Conservation (phyloP, 2,888 invertebrate species). For the Diaperis boleti region DNA sequence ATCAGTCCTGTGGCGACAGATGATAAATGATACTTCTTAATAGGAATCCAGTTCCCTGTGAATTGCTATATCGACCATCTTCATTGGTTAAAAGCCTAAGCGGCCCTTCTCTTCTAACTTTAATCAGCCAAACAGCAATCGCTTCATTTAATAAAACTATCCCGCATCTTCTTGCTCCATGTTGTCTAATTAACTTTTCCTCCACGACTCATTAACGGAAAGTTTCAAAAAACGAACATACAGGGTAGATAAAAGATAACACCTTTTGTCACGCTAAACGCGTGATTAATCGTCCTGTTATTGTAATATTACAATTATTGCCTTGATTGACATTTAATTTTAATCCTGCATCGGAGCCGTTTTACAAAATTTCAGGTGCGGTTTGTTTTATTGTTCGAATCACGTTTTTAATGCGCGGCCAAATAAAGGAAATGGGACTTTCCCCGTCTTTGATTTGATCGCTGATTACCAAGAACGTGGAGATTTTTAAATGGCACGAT, state of each 20-base stretch:
- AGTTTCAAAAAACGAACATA: constrained; percentile 30
- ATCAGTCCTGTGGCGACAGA: constrained; percentile 62
- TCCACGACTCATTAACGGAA: constrained; percentile 28
- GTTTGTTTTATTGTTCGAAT: constrained; percentile 22
- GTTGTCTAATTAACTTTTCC: constrained; percentile 34
- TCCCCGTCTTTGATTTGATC: background rate
- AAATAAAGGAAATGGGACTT: constrained; percentile 8
- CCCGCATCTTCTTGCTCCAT: constrained; percentile 36
- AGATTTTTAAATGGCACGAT: background rate
- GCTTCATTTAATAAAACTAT: constrained; percentile 45
- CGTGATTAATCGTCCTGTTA: constrained; percentile 43
- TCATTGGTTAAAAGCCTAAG: constrained; percentile 61
- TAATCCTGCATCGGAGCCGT: constrained; percentile 32
- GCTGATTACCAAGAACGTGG: background rate
- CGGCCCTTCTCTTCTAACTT: constrained; percentile 56
- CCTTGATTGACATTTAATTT: constrained; percentile 43
- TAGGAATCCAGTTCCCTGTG: constrained; percentile 64
- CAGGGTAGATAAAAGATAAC: constrained; percentile 41
- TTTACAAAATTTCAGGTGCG: constrained; percentile 34
- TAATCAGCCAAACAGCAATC: constrained; percentile 56
- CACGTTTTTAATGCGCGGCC: constrained; percentile 3
- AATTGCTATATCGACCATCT: constrained; percentile 63
- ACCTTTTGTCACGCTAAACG: constrained; percentile 42
- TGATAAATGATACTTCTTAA: constrained; percentile 66
- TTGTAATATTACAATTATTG: constrained; percentile 40